phyloP scores from a whole-genome alignment of 2,888 invertebrate genomes.

The Sesamia inferens region DNA sequence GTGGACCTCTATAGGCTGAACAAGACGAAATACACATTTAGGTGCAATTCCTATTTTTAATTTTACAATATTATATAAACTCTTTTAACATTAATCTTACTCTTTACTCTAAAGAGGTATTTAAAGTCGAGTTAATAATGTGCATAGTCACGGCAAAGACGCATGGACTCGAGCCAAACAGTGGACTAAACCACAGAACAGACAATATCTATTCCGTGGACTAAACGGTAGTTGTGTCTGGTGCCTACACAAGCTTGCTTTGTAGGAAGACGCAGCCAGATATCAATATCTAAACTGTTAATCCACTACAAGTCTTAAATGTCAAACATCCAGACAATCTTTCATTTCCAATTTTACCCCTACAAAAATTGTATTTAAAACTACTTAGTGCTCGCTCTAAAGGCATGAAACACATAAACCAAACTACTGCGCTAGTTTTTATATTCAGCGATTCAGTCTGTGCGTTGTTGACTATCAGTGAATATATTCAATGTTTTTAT shows the following conservation, averaged over 20 bases:
- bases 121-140: conserved; percentile 11
- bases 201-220: too few species aligned
- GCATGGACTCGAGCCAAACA: conserved; percentile 33
- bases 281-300: not conserved
- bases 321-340: not conserved
- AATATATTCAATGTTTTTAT: not conserved
- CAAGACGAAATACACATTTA: too few species aligned
- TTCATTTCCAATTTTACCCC: not conserved
- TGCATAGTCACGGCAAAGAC: conserved; percentile 17
- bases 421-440: too few species aligned
- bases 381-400: too few species aligned
- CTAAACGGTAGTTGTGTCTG: not conserved
- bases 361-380: not conserved
- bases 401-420: too few species aligned
- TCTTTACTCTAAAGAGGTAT: too few species aligned
- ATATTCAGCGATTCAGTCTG: too few species aligned
- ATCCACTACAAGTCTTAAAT: not conserved
- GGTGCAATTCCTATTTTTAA: too few species aligned
- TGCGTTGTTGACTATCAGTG: too few species aligned
- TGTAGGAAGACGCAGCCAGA: not conserved
- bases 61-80: too few species aligned
- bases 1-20: too few species aligned
- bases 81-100: too few species aligned
- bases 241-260: not conserved
- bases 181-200: not conserved